phyloP scores from a whole-genome alignment of 2,888 invertebrate species.

The Trissonchulus latispiculum region DNA sequence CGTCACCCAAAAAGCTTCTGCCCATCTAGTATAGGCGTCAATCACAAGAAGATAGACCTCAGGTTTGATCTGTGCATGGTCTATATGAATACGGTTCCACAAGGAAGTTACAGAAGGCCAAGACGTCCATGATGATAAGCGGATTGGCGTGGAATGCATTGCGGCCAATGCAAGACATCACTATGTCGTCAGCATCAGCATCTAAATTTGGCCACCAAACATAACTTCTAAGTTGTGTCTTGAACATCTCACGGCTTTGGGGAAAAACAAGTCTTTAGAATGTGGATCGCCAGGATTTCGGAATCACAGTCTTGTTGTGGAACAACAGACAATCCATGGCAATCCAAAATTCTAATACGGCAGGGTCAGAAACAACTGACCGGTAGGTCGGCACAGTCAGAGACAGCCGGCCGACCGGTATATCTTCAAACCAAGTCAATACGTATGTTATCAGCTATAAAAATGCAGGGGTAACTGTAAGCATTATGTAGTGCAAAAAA shows the following conservation, averaged over 20 bases:
- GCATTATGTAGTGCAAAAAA: no score
- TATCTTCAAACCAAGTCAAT: no score
- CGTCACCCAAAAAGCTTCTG: conserved; percentile 31
- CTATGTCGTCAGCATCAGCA: conserved; percentile 28
- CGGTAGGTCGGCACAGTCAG: no score
- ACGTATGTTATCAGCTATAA: no score
- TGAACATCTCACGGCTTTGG: conserved; percentile 25
- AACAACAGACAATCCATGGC: not conserved
- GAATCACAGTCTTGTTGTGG: not conserved
- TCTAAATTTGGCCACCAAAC: conserved; percentile 38
- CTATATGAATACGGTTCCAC: conserved; percentile 46
- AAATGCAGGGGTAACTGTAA: no score
- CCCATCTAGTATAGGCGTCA: conserved; percentile 47
- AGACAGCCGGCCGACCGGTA: no score
- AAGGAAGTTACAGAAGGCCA: conserved; percentile 36
- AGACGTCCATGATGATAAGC: conserved; percentile 30
- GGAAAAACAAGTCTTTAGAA: not conserved
- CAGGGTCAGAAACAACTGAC: no score
- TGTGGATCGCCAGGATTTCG: not conserved
- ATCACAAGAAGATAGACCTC: conserved; percentile 42
- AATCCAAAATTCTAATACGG: no score
- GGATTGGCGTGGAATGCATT: conserved; percentile 23
- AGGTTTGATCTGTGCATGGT: conserved; percentile 44
- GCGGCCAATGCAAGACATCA: conserved; percentile 30
- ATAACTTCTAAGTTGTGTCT: conserved; percentile 32